phyloP scores from a whole-genome alignment of 2,888 invertebrate genomes.

The Epirrhoe tristata region DNA sequence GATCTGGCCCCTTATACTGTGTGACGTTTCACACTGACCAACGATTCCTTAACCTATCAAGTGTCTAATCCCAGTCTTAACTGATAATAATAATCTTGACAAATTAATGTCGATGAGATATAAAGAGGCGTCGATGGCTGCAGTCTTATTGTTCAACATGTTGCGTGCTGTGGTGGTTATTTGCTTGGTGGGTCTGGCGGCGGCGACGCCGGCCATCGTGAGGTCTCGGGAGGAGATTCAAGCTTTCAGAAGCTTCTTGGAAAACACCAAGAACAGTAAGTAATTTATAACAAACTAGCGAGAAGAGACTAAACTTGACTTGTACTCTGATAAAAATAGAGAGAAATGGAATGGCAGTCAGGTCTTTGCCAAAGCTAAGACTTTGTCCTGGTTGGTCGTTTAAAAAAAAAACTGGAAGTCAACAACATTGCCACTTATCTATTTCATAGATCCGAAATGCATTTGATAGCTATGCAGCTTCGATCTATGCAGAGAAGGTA shows the following conservation, averaged over 20 bases:
- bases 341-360: too few species aligned
- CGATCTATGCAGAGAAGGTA: neutral
- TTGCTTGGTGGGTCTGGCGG: conserved; percentile 55
- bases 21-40: neutral
- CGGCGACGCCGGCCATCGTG: conserved; percentile 60
- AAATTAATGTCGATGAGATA: conserved; percentile 43
- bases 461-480: neutral
- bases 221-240: conserved; percentile 67
- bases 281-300: neutral
- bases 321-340: too few species aligned
- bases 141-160: conserved; percentile 49
- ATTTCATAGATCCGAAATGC: too few species aligned
- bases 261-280: conserved; percentile 66
- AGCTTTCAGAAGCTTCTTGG: conserved; percentile 67
- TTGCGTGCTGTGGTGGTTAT: conserved; percentile 54
- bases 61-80: conserved; percentile 38
- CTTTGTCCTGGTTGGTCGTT: too few species aligned
- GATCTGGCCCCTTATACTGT: neutral
- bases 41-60: neutral
- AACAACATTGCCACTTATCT: too few species aligned
- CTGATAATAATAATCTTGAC: conserved; percentile 47
- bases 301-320: too few species aligned
- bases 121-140: neutral
- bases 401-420: too few species aligned
- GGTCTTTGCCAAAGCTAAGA: too few species aligned